These are phyloP conservation scores for Cheilosia soror DNA, from an alignment of 2,888 invertebrate species.

Conservation along the genomic window DNA sequence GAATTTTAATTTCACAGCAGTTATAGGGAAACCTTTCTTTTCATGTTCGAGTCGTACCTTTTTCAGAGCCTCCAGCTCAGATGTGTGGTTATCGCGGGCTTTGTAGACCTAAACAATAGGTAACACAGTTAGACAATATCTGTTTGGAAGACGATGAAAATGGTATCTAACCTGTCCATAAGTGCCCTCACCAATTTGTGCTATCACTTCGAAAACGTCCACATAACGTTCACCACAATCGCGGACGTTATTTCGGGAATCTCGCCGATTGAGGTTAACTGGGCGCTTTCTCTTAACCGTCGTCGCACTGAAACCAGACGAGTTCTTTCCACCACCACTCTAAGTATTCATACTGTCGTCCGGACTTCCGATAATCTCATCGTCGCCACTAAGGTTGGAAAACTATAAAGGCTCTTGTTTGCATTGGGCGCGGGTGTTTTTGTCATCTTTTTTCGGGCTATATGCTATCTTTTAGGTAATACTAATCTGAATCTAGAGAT, in stretches of 20 bases:
- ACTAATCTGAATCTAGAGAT: no score
- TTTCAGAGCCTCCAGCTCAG: slow-evolving; percentile 94
- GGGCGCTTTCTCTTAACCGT: slow-evolving; percentile 90
- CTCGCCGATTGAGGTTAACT: slow-evolving; percentile 90
- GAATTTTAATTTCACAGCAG: slow-evolving; percentile 99
- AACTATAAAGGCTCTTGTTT: no score
- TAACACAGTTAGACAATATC: slow-evolving; percentile 16
- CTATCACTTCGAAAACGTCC: slow-evolving; percentile 97
- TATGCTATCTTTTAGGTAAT: no score
- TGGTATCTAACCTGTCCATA: slow-evolving; percentile 95
- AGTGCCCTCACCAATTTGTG: slow-evolving; percentile 99
- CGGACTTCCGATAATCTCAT: no score
- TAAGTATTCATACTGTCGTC: no score
- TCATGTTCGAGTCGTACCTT: slow-evolving; percentile 99
- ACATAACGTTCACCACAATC: slow-evolving; percentile 98
- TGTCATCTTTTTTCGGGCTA: no score
- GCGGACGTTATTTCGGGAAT: slow-evolving; percentile 88
- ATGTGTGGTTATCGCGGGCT: no score
- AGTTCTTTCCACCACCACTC: no score
- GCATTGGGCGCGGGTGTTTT: no score
- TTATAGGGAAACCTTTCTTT: slow-evolving; percentile 99
- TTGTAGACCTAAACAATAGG: slow-evolving; percentile 87
- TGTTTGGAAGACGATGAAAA: neutral
- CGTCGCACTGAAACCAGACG: slow-evolving; percentile 76
- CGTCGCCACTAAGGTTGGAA: no score